Percentiles rank a stretch among this genome's conserved stretches.
Conservation (phyloP, 2,888 invertebrate genomes). For the Lasius fuliginosus region DNA sequence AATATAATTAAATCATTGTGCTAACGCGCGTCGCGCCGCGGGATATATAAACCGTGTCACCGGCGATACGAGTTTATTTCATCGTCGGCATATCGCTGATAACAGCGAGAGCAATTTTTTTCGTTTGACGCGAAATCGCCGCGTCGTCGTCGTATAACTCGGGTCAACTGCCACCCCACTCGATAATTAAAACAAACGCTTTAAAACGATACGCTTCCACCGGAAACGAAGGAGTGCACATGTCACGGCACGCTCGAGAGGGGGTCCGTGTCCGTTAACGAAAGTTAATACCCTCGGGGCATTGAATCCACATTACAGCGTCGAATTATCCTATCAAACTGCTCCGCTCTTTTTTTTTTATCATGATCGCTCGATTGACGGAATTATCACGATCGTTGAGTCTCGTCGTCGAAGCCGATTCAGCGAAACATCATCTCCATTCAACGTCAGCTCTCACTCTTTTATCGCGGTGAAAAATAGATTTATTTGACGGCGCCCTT, state of each 20-base stretch:
- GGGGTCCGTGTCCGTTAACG: slow-evolving; percentile 16
- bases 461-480: slow-evolving; percentile 20
- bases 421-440: slow-evolving; percentile 41
- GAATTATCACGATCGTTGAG: slow-evolving; percentile 22
- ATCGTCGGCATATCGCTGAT: not conserved
- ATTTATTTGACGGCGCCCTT: slow-evolving; percentile 29
- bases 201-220: slow-evolving; percentile 20
- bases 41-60: not conserved
- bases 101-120: slow-evolving; percentile 11
- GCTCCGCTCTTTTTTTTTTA: not conserved
- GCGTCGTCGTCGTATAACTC: not conserved
- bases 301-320: slow-evolving; percentile 32
- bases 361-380: not conserved
- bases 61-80: slow-evolving; percentile 19
- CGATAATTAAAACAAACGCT: slow-evolving; percentile 40
- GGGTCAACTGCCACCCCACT: slow-evolving; percentile 5
- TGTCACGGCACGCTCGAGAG: not conserved
- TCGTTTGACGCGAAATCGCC: slow-evolving; percentile 20
- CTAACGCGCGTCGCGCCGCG: not conserved
- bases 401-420: slow-evolving; percentile 31
- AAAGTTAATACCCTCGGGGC: slow-evolving; percentile 16
- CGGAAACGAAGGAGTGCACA: slow-evolving; percentile 14
- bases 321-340: slow-evolving; percentile 38
- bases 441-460: not conserved
- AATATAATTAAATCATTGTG: slow-evolving; percentile 47